Conservation (phyloP, 2,797 vertebrate species). For the Pogoniulus pusillus region DNA sequence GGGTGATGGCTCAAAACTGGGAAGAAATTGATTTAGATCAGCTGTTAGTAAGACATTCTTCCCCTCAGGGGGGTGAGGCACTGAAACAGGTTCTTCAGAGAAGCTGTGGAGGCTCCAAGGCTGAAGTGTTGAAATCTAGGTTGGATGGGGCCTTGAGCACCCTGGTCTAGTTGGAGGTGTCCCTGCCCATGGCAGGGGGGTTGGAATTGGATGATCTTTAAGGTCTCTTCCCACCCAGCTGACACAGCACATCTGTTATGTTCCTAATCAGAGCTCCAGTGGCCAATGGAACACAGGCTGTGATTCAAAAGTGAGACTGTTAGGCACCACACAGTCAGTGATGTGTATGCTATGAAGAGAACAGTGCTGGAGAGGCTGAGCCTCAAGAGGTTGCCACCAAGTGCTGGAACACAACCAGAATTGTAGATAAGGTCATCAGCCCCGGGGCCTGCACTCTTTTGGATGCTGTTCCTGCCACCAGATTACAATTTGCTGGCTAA, state of each 20-base stretch:
- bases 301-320: not conserved
- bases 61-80: too few relatives aligned
- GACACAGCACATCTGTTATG: not conserved
- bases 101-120: too few relatives aligned
- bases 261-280: not conserved
- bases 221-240: not conserved
- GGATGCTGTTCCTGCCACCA: not conserved
- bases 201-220: too few relatives aligned
- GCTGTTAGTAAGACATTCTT: too few relatives aligned
- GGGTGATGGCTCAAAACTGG: too few relatives aligned
- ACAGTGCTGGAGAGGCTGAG: not conserved
- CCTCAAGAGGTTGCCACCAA: not conserved
- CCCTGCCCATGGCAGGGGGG: too few relatives aligned
- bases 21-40: too few relatives aligned
- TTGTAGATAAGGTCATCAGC: not conserved
- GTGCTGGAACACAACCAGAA: constrained; percentile 1
- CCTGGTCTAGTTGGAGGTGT: too few relatives aligned
- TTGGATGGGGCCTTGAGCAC: too few relatives aligned
- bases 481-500: not conserved
- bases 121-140: too few relatives aligned
- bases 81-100: too few relatives aligned
- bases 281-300: not conserved
- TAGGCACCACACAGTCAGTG: not conserved
- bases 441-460: not conserved
- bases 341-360: not conserved